Evolutionary conservation across 2,113 vertebrate species (phyloP).

Genomic region (Dicerorhinus sumatrensis): DNA sequence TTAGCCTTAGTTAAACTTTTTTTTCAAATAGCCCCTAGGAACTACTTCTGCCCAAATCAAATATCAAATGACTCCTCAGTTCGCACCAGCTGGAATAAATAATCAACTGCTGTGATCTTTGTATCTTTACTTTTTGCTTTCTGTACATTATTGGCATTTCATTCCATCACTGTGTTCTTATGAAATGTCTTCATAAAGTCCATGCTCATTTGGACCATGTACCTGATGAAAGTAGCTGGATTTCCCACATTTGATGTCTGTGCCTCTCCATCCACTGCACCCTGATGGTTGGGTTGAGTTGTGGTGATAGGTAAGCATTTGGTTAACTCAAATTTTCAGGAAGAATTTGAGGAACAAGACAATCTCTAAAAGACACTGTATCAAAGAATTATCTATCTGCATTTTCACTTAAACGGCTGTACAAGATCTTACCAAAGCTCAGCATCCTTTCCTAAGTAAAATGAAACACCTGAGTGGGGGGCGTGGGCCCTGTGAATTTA

Average conservation of each 20-base stretch:
- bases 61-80: neutral
- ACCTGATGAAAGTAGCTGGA: neutral
- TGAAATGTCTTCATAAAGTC: neutral
- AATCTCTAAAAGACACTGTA: neutral
- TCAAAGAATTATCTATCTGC: neutral
- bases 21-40: neutral
- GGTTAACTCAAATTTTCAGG: neutral
- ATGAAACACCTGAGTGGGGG: neutral
- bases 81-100: neutral
- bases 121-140: constrained; percentile 9
- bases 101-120: neutral
- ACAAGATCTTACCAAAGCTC: neutral
- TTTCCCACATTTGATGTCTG: neutral
- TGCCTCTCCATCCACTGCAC: too few relatives aligned
- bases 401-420: neutral
- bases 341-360: neutral
- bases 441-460: neutral
- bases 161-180: neutral
- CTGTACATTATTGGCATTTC: neutral
- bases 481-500: neutral
- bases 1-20: neutral
- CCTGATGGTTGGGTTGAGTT: neutral
- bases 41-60: neutral
- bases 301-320: neutral
- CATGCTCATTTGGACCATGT: neutral